Evolutionary conservation across 1,140 invertebrate species (phyloP).

Genomic region (Drosophila dunni): DNA sequence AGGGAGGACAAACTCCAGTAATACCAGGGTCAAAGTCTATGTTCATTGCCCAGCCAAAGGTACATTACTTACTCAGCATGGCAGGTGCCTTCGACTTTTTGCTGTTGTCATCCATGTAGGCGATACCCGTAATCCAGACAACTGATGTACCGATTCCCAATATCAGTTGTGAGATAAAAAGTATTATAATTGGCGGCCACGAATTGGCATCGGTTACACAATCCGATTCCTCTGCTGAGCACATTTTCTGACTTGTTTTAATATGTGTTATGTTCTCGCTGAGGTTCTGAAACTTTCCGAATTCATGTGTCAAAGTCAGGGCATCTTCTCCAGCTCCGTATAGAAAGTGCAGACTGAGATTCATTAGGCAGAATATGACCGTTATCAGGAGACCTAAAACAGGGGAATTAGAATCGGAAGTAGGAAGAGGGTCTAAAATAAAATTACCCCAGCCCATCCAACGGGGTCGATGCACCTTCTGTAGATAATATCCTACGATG

Average conservation of each 20-base stretch:
- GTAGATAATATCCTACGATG: constrained; percentile 67
- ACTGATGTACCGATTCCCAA: constrained; percentile 88
- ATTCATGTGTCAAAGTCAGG: constrained; percentile 87
- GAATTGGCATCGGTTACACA: constrained; percentile 84
- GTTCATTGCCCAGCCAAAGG: no score
- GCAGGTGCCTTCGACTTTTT: constrained; percentile 89
- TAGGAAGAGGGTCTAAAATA: constrained; percentile 82
- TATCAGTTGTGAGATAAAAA: constrained; percentile 88
- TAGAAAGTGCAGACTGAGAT: constrained; percentile 89
- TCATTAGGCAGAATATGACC: constrained; percentile 88
- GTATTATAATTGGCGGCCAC: constrained; percentile 86
- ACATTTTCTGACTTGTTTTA: constrained; percentile 46
- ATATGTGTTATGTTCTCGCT: constrained; percentile 47
- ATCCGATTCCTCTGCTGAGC: constrained; percentile 18
- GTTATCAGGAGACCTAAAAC: constrained; percentile 88
- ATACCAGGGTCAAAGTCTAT: no score
- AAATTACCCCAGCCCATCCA: constrained; percentile 84
- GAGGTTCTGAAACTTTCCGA: constrained; percentile 75
- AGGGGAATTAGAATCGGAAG: background rate
- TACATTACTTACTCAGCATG: constrained; percentile 86
- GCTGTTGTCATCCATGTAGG: constrained; percentile 90
- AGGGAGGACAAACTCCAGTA: no score
- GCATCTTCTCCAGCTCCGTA: constrained; percentile 90
- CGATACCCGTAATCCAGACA: constrained; percentile 88
- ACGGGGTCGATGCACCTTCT: constrained; percentile 70